These are phyloP conservation scores for Omphaloscelis lunosa DNA, from an alignment of 2,888 invertebrate species.

Conservation along the genomic window DNA sequence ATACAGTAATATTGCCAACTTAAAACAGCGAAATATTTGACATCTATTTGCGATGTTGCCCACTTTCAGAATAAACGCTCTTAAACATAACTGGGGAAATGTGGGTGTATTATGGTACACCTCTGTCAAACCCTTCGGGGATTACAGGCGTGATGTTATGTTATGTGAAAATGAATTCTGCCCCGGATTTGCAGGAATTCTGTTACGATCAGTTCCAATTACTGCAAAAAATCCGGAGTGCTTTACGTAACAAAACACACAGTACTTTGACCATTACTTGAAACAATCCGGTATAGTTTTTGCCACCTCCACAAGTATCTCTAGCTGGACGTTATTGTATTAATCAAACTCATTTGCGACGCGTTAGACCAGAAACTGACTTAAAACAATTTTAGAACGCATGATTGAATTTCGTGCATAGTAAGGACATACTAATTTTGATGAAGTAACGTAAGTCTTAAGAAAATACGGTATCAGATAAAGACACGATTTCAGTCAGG, in stretches of 20 bases:
- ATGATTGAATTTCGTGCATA: slow-evolving; percentile 46
- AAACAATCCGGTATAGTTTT: slow-evolving; percentile 34
- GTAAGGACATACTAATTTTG: slow-evolving; percentile 20
- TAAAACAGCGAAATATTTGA: too few species aligned
- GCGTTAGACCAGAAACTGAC: slow-evolving; percentile 46
- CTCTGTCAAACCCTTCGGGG: background rate
- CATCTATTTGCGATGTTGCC: too few species aligned
- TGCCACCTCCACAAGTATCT: slow-evolving; percentile 24
- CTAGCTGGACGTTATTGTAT: slow-evolving; percentile 39
- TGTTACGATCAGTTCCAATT: background rate
- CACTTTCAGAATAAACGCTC: too few species aligned
- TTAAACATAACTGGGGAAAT: background rate
- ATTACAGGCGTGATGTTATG: background rate
- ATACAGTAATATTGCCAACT: too few species aligned
- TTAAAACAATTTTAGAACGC: slow-evolving; percentile 34
- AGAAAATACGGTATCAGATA: slow-evolving; percentile 60
- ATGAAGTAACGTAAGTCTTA: slow-evolving; percentile 29
- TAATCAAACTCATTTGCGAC: slow-evolving; percentile 50
- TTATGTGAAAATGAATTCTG: background rate
- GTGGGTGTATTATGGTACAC: background rate
- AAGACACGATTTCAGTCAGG: slow-evolving; percentile 37
- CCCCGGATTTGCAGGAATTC: background rate
- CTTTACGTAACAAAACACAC: slow-evolving; percentile 8
- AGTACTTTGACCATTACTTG: slow-evolving; percentile 9
- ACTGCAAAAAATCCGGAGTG: background rate